Base-by-base conservation (phyloP, 2,888 invertebrate species). In the Drosophila robusta region DNA sequence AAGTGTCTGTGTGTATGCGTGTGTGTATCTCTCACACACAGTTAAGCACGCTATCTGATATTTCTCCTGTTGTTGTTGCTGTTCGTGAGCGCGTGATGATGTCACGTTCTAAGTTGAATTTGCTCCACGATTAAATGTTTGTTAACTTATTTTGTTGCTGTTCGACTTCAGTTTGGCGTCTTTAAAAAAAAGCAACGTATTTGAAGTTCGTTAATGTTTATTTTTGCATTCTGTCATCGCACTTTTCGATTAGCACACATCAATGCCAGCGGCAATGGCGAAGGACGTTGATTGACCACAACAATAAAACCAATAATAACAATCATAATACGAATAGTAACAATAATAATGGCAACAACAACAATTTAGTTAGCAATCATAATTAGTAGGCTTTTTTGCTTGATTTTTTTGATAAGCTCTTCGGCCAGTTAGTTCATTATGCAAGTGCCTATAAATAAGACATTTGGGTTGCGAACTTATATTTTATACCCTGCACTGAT, bases 31-130 rank as follows among this genome's bases (percentile, higher is more conserved):
- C 42, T 51, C 58, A 49, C 46, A 71, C 51, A 55, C 52, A 51
- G 12, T 18, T 29, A 57, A 45, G 58, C 69, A 62, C 70, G 61
- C 78, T 80, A 80, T 80, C 82, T 65, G 45, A 76, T 65, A 55
- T 47, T 61, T 39, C 11, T 41, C 14, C 42, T 65, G 42, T 65
- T 42, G 57, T 39, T 67, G 60, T 58, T 64, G 54, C 42, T 61
- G 38, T 16, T 66, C 44, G 79, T 71, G 79, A 86, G 87, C 86
- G 87, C 87, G 87, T 86, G 86, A 87, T 87, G 86, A 87, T 87
- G 86, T 87, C 86, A 87, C 86, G 84, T 88, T 88, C 86, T 83
- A 85, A 87, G 75, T 87, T 85, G 78, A 80, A 75, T 75, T 80
- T 67, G 77, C 77, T 83, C 66, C 67, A 84, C 87, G 84, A 84